phyloP scores from a whole-genome alignment of 2,113 vertebrate species.

The Peromyscus maniculatus region DNA sequence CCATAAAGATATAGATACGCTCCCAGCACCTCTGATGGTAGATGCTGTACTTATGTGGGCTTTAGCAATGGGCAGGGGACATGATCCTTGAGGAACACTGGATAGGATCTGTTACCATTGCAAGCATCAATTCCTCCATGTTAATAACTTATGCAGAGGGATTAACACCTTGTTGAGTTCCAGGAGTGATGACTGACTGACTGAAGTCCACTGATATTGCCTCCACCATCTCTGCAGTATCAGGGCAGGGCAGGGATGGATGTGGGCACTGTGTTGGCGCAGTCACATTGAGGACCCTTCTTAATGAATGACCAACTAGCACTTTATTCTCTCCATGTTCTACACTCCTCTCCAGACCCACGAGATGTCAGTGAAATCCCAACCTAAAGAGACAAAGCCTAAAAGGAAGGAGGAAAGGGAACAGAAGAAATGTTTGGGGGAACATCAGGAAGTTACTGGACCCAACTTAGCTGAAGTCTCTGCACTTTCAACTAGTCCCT shows the following conservation, averaged over 20 bases:
- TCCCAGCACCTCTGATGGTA: not conserved
- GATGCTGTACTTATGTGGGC: not conserved
- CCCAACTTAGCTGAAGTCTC: slow-evolving; percentile 45
- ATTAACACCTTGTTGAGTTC: not conserved
- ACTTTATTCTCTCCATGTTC: not conserved
- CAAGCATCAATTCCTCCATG: not conserved
- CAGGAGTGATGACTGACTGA: not conserved
- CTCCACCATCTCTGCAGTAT: not conserved
- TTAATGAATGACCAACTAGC: not conserved
- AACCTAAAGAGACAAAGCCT: not conserved
- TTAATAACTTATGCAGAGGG: not conserved
- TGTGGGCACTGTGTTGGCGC: not conserved
- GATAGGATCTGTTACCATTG: not conserved
- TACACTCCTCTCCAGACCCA: not conserved
- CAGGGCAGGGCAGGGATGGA: not conserved
- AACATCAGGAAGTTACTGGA: not conserved
- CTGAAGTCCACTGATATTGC: not conserved
- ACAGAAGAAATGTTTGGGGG: not conserved
- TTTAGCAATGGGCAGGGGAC: not conserved
- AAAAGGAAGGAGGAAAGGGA: not conserved
- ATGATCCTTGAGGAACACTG: not conserved
- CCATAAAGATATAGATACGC: not conserved
- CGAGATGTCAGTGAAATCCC: not conserved
- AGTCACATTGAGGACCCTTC: not conserved
- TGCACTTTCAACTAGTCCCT: not conserved